A percentile compares a stretch with the other conserved stretches of the same genome.
phyloP scores from a whole-genome alignment of 2,888 invertebrate genomes.

The Trichopria drosophilae region DNA sequence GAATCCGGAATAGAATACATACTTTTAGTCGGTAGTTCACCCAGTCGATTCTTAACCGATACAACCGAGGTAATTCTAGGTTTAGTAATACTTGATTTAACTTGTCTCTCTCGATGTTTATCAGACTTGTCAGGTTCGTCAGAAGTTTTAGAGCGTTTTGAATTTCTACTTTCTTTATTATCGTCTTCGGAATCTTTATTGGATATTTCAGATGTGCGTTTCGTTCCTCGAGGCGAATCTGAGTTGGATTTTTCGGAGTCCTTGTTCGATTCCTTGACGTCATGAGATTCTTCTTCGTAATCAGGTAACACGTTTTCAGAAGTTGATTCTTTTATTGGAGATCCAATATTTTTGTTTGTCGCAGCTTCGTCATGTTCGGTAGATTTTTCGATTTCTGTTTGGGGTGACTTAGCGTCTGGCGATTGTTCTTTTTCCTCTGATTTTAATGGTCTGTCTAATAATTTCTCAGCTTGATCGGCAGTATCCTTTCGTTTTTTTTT shows the following conservation, averaged over 20 bases:
- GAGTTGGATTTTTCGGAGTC: conserved; percentile 24
- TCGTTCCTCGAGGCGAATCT: conserved; percentile 20
- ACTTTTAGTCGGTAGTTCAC: no score
- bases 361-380: conserved; percentile 1
- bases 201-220: conserved; percentile 33
- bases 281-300: no score
- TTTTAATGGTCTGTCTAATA: conserved; percentile 31
- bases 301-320: no score
- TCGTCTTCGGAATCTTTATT: conserved; percentile 21
- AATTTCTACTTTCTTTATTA: background rate
- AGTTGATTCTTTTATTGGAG: no score
- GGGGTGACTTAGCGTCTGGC: conserved; percentile 1
- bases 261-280: no score
- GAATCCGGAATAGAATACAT: no score
- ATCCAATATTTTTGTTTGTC: no score
- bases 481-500: no score
- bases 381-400: conserved; percentile 21
- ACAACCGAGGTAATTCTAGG: conserved; percentile 54
- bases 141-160: conserved; percentile 25
- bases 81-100: conserved; percentile 50
- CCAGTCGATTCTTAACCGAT: conserved; percentile 51
- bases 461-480: conserved; percentile 29
- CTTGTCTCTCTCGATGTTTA: conserved; percentile 17
- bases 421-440: conserved; percentile 6
- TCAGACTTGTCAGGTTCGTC: conserved; percentile 11